phyloP scores from a whole-genome alignment of 2,797 vertebrate genomes.

The Carcharodon carcharias region DNA sequence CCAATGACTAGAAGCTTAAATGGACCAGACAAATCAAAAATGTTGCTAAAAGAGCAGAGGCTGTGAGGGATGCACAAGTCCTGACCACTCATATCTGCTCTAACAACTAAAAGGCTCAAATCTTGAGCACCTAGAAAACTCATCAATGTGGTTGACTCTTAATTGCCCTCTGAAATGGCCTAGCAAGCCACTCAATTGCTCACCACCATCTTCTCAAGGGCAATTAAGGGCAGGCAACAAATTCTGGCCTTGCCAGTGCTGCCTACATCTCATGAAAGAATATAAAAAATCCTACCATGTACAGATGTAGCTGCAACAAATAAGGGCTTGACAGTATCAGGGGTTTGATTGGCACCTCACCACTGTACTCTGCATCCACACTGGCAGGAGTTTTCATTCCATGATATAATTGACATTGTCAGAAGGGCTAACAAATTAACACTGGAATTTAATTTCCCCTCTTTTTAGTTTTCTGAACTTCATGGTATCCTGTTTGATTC shows the following conservation, averaged over 20 bases:
- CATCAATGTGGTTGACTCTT: not conserved
- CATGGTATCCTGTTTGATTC: too few species aligned
- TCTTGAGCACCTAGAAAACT: not conserved
- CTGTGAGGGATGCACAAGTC: not conserved
- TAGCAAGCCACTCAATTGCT: not conserved
- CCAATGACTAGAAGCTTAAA: not conserved
- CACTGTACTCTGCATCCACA: not conserved
- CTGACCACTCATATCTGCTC: not conserved
- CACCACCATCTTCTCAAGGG: not conserved
- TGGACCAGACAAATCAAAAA: not conserved
- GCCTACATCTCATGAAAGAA: not conserved
- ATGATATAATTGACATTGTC: not conserved
- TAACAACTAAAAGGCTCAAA: not conserved
- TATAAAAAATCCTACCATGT: too few species aligned
- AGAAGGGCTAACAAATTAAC: not conserved
- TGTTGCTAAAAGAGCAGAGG: not conserved
- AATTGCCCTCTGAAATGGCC: not conserved
- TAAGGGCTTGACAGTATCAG: not conserved
- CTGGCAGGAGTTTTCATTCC: not conserved
- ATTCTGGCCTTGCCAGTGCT: not conserved
- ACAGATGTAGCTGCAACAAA: not conserved
- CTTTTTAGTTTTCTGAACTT: too few species aligned
- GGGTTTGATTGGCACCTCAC: not conserved
- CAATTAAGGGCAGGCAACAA: not conserved
- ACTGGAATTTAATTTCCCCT: too few species aligned